Evolutionary conservation across 2,113 vertebrate genomes (phyloP).

Genomic region (Guaruba guarouba): DNA sequence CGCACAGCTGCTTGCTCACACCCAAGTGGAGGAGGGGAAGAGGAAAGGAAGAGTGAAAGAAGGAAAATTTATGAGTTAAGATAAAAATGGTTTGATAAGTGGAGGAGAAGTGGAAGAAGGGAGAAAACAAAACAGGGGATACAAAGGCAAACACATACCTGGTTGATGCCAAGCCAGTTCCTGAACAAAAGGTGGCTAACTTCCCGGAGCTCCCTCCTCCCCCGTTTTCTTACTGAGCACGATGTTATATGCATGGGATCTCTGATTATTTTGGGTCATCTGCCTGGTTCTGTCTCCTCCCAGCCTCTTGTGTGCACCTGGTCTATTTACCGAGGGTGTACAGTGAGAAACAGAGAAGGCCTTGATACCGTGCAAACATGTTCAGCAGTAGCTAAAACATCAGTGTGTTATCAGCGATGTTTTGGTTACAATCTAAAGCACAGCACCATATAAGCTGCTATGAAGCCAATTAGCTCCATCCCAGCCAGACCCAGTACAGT

Average conservation of each 20-base stretch:
- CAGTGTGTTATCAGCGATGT: neutral
- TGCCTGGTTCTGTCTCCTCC: neutral
- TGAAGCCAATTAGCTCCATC: neutral
- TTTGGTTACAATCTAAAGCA: neutral
- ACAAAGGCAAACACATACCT: neutral
- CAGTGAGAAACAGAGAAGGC: neutral
- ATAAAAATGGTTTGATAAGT: neutral
- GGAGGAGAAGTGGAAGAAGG: neutral
- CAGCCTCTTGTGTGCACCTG: neutral
- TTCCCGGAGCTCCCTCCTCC: neutral
- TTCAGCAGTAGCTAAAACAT: neutral
- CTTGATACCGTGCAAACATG: neutral
- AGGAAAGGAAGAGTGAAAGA: neutral
- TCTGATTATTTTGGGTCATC: neutral
- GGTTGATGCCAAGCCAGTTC: neutral
- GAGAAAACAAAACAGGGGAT: neutral
- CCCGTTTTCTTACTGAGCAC: neutral
- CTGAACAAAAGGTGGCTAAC: neutral
- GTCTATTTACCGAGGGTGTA: neutral
- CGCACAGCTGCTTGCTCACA: neutral
- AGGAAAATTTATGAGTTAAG: neutral
- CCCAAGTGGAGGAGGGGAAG: neutral
- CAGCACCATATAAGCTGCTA: neutral
- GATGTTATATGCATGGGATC: neutral
- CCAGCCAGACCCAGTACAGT: neutral